phyloP scores from a whole-genome alignment of 2,888 invertebrate species.

The Eupithecia dodoneata region DNA sequence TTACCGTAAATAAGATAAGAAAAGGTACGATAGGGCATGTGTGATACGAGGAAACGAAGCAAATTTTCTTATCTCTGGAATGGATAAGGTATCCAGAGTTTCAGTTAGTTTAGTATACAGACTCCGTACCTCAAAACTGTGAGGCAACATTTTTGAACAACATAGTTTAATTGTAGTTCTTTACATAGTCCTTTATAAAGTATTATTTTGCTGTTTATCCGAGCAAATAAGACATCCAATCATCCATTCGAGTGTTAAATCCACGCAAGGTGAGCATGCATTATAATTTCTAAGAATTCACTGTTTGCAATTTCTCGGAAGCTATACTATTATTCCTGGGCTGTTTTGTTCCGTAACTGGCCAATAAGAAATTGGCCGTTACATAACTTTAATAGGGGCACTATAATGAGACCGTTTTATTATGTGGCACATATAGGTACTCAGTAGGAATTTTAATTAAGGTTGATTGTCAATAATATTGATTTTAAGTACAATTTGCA shows the following conservation, averaged over 20 bases:
- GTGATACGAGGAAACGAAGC: not conserved
- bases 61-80: not conserved
- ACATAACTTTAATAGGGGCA: slow-evolving; percentile 30
- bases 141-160: not conserved
- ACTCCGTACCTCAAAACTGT: not conserved
- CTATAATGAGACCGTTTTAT: slow-evolving; percentile 13
- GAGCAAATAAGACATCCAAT: not conserved
- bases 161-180: not conserved
- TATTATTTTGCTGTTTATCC: not conserved
- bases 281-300: slow-evolving; percentile 40
- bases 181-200: not conserved
- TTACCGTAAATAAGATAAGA: not conserved
- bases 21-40: not conserved
- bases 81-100: too few species aligned
- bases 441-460: not conserved
- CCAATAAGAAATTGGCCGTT: slow-evolving; percentile 35
- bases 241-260: not conserved
- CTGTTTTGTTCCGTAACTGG: slow-evolving; percentile 32
- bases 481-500: not conserved
- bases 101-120: too few species aligned
- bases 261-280: slow-evolving; percentile 24
- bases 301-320: slow-evolving; percentile 39
- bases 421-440: not conserved
- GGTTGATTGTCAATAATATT: not conserved
- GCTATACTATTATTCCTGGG: slow-evolving; percentile 20